Evolutionary conservation across 2,797 vertebrate genomes (phyloP), one percentile per base, ranked within the genome.

Genomic region (Lycodopsis pacificus): DNA sequence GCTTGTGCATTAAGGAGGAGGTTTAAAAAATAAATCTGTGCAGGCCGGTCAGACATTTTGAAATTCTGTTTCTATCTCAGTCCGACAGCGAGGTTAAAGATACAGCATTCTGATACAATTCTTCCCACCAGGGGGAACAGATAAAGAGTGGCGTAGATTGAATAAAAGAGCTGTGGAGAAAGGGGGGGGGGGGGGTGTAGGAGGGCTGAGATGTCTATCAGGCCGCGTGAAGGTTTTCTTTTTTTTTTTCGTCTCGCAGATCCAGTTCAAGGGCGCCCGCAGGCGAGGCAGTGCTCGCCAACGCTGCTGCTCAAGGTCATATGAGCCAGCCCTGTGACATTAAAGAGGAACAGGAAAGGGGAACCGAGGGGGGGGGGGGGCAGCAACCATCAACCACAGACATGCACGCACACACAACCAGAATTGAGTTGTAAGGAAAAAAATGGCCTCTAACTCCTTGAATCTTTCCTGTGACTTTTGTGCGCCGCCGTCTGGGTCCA

Each of bases 231-330:
- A 97, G 97, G 96, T 22, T 82, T 85, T 85, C 83, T 96, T 96
- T 97, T 97, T 97, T 97, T 56, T 79, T 83, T 85, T 80, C 97
- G 97, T 98, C 97, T 98, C 96, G 96, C 96, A 97, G 98, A 98
- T 97, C 97, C 97, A 97, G 98, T 97, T 97, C 97, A 98, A 97
- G 97, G 97, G 96, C 96, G 95, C 97, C 97, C 96, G 96, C 97
- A 97, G 97, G 97, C 97, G 93, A 98, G 96, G 95, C 96, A 97
- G 97, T 97, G 96, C 96, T 97, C 92, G 97, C 96, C 96, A 96
- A 95, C 93, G 92, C 95, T 95, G 95, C 93, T 85, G 96, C 97
- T 97, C 97, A 99, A 99, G 98, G 98, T 99, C 97, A 97, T 94
- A 53, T 94, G 95, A 97, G 95, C 96, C 96, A 95, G 95, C 96